A percentile compares a stretch with the other conserved stretches of the same genome.
phyloP scores from a whole-genome alignment of 2,888 invertebrate genomes.

The Pyralis farinalis region DNA sequence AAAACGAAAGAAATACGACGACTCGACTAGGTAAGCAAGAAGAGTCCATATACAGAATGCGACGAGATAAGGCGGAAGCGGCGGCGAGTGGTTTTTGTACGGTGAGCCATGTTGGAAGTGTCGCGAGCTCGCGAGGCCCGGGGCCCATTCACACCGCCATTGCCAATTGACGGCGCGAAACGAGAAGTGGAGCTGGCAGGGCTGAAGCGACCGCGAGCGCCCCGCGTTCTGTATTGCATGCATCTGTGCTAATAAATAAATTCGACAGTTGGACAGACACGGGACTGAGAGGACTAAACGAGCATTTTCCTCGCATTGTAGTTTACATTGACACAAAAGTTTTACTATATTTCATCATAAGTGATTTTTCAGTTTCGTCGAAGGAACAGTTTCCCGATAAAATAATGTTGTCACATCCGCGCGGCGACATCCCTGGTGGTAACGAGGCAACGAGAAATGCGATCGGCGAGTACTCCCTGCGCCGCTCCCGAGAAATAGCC shows the following conservation, averaged over 20 bases:
- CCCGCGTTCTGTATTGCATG: neutral
- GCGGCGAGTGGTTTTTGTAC: neutral
- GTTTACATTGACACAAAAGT: neutral
- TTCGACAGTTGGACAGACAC: conserved; percentile 5
- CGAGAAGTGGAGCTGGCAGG: conserved; percentile 36
- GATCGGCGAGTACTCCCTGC: conserved; percentile 27
- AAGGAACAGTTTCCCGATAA: neutral
- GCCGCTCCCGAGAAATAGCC: conserved; percentile 44
- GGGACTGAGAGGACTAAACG: conserved; percentile 3
- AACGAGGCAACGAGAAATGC: conserved; percentile 2
- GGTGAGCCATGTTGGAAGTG: conserved; percentile 37
- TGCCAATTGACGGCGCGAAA: conserved; percentile 59
- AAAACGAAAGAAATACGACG: neutral
- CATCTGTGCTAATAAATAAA: neutral
- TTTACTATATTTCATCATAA: neutral
- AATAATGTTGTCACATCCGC: neutral
- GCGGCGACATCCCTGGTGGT: conserved; percentile 26
- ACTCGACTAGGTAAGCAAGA: neutral
- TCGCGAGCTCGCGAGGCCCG: conserved; percentile 37
- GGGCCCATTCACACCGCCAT: conserved; percentile 63
- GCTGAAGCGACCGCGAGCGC: conserved; percentile 20
- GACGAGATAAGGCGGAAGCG: neutral
- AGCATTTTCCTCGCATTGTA: neutral
- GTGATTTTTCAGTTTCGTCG: neutral
- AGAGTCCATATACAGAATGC: neutral